Base-by-base conservation (phyloP, 2,113 vertebrate species). In the Arenaria interpres region DNA sequence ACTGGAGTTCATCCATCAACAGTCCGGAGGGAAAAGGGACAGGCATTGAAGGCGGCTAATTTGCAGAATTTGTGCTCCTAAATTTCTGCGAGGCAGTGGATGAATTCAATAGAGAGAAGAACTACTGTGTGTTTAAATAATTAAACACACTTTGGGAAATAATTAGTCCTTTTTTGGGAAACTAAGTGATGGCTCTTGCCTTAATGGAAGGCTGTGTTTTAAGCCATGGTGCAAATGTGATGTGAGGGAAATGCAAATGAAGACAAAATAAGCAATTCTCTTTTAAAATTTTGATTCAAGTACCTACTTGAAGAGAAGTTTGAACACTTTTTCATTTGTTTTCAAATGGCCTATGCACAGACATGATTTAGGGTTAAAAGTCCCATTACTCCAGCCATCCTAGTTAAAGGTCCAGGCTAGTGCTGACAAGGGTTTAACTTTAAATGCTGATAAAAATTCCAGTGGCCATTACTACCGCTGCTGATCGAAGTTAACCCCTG, bases 401-500 rank as follows among this genome's bases (percentile, higher is more conserved):
- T 41, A 57, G 21, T 45, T 85, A 66, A 75, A 90, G 30, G 69
- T 45, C 45, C 53, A 56, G 45, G 35, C 51, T 86, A 33, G 4
- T 85, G 46, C 63, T 86, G 53, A 50, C 60, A 45, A 12, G 20
- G 48, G 35, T 62, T 91, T 72, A n/a, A 79, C 74, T 88, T 74
- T 59, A 89, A 94, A 71, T n/a, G 32, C n/a, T 92, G 86, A 77
- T 82, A 91, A 91, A 80, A 89, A 62, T 81, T 82, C 45, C 53
- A 53, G 23, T 35, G 60, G 64, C 17, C 6, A 17, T 86, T 89
- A 53, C 37, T 82, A 60, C 33, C 2, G 5, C 33, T 2, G 6
- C 14, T 60, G 68, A 67, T 71, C 0, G 3, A 30, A 63, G 14
- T 93, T 93, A 90, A 86, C 11, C 21, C 13, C 30, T 56, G 17